Percentiles rank a stretch among this genome's conserved stretches.
Evolutionary conservation across 2,113 vertebrate genomes (phyloP).

Genomic region (Syngnathoides biaculeatus): DNA sequence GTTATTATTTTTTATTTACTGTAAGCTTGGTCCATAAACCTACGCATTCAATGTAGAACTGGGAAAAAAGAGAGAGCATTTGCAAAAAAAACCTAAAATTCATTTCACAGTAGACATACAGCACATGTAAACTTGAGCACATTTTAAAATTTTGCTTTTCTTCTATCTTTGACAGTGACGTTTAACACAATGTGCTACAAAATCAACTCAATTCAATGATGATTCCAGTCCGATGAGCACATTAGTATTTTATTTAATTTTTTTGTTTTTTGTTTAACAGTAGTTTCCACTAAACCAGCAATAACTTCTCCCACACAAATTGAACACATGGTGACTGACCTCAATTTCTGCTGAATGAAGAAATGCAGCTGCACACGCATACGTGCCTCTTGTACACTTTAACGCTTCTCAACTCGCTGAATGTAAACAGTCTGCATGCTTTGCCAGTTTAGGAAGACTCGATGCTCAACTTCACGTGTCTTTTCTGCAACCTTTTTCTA

Average conservation of each 20-base stretch:
- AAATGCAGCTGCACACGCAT: slow-evolving; percentile 29
- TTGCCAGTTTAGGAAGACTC: slow-evolving; percentile 27
- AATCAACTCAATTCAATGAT: neutral
- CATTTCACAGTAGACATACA: slow-evolving; percentile 27
- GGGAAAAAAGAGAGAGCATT: neutral
- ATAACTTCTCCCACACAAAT: slow-evolving; percentile 41
- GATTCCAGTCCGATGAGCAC: slow-evolving; percentile 9
- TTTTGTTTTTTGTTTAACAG: neutral
- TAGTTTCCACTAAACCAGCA: slow-evolving; percentile 45
- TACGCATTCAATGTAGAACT: neutral
- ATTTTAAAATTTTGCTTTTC: slow-evolving; percentile 23
- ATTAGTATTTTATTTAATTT: neutral
- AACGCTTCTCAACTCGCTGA: slow-evolving; percentile 63
- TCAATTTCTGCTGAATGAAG: slow-evolving; percentile 31
- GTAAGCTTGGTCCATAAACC: neutral
- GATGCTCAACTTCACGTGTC: slow-evolving; percentile 12
- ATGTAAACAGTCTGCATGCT: slow-evolving; percentile 61
- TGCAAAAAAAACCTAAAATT: neutral
- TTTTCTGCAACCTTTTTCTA: slow-evolving; percentile 30
- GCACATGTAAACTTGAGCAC: slow-evolving; percentile 54
- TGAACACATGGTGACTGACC: slow-evolving; percentile 25
- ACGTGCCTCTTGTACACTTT: slow-evolving; percentile 57
- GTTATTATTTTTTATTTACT: neutral
- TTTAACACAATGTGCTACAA: neutral
- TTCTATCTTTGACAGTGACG: neutral